Base-by-base conservation (phyloP, 2,113 vertebrate species). In the Podarcis cretensis region DNA sequence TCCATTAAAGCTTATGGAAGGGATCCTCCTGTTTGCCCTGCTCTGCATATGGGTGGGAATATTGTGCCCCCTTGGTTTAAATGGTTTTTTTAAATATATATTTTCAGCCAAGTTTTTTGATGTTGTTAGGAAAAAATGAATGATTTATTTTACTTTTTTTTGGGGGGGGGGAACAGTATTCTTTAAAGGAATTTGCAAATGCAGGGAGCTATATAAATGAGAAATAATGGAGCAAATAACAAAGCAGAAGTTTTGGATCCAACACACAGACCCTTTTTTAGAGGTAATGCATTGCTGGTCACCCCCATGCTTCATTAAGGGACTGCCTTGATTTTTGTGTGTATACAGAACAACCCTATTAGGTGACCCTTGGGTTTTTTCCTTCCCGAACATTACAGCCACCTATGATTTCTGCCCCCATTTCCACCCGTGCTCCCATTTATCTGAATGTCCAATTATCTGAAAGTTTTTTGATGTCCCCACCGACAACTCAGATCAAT, bases 401-500 rank as follows among this genome's bases (percentile, higher is more conserved):
- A 74, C 30, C 71, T 35, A 16, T 65, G 73, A 76, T 88, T 76
- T 32, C 40, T 63, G n/a, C 37, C 32, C 35, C 57, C 23, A 23
- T 21, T 83, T 37, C 37, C 37, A 74, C 27, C 32, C 27, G 30
- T 6, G 65, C 35, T 65, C 57, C 37, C 71, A 88, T 75, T 83
- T 83, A 68, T 88, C 40, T 83, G 37, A 82, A 76, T 76, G 81
- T 76, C 71, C 73, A 83, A 88, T 83, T 68, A 83, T 88, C 87
- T 88, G 71, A 66, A 83, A 73, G 66, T 81, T 87, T 40, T 83
- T 88, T 76, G 30, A 88, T 83, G 35, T 83, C 73, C 69, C 81
- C 87, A 66, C 71, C 43, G 71, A 88, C 87, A 83, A 83, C 76
- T 83, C 81, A 66, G 73, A 83, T 83, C 81, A 88, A 77, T 88